Conservation (phyloP, 2,888 invertebrate species). For the Leptopilina drosophilae region DNA sequence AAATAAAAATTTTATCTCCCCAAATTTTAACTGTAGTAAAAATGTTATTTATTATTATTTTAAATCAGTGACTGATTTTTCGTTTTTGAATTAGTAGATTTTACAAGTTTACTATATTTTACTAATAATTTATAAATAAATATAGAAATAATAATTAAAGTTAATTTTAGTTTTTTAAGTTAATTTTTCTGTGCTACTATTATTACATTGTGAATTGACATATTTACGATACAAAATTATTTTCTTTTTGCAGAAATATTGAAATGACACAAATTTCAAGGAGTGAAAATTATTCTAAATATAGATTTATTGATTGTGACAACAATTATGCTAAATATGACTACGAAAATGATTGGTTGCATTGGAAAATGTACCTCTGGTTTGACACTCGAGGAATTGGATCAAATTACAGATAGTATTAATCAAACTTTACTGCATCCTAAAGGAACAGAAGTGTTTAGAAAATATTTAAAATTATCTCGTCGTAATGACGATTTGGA, state of each 20-base stretch:
- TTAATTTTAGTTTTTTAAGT: background rate
- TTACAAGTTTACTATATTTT: too few species aligned
- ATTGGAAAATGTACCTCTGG: conserved; percentile 69
- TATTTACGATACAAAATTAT: background rate
- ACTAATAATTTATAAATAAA: too few species aligned
- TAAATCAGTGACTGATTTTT: too few species aligned
- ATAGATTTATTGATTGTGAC: background rate
- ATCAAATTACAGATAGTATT: conserved; percentile 67
- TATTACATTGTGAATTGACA: background rate
- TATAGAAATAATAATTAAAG: too few species aligned
- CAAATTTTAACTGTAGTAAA: too few species aligned
- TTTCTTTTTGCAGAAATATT: conserved; percentile 1
- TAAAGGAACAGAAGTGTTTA: conserved; percentile 63
- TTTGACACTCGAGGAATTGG: conserved; percentile 62
- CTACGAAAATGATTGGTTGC: conserved; percentile 60
- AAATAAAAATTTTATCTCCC: too few species aligned
- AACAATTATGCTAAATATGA: conserved; percentile 1
- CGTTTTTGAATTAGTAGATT: too few species aligned
- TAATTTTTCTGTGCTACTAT: background rate
- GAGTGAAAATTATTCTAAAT: background rate
- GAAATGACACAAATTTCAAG: conserved; percentile 7
- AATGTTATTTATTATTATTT: too few species aligned
- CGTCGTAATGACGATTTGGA: conserved; percentile 58
- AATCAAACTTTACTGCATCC: conserved; percentile 60
- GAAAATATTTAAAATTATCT: conserved; percentile 59